These are phyloP conservation scores for Python bivittatus DNA, from an alignment of 2,113 vertebrate species.

Conservation along the genomic window DNA sequence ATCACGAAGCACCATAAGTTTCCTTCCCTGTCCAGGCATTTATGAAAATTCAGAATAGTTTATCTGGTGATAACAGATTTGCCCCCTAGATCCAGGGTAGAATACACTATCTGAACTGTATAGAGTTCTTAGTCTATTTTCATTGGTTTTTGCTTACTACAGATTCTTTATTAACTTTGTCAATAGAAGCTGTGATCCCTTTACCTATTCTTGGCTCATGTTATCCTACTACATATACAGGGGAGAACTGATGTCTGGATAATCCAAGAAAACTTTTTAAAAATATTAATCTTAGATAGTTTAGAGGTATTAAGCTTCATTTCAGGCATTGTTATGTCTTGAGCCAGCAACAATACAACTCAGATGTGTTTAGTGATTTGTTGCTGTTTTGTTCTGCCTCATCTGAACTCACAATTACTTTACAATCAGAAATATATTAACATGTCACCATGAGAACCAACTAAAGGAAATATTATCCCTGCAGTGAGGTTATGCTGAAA, in stretches of 20 bases:
- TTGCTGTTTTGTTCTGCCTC: background rate
- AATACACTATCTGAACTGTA: too few relatives aligned
- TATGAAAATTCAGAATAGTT: too few relatives aligned
- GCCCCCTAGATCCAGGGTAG: too few relatives aligned
- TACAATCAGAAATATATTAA: background rate
- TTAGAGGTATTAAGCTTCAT: background rate
- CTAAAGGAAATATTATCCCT: constrained; percentile 2
- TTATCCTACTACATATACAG: too few relatives aligned
- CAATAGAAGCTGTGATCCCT: too few relatives aligned
- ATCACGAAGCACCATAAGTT: too few relatives aligned
- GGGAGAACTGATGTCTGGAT: background rate
- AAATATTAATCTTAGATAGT: background rate
- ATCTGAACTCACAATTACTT: constrained; percentile 8
- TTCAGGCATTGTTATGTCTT: background rate
- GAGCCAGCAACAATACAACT: background rate
- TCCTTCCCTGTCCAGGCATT: too few relatives aligned
- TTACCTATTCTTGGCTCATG: too few relatives aligned
- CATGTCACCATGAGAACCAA: background rate
- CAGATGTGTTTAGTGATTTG: background rate
- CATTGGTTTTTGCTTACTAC: too few relatives aligned
- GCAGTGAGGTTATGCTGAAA: background rate
- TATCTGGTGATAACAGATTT: too few relatives aligned
- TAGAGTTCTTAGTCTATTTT: too few relatives aligned
- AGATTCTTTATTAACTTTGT: too few relatives aligned
- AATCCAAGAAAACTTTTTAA: background rate